Evolutionary conservation across 2,888 invertebrate species (phyloP), one percentile per base, ranked within the genome.

Genomic region (Lithophane leautieri): DNA sequence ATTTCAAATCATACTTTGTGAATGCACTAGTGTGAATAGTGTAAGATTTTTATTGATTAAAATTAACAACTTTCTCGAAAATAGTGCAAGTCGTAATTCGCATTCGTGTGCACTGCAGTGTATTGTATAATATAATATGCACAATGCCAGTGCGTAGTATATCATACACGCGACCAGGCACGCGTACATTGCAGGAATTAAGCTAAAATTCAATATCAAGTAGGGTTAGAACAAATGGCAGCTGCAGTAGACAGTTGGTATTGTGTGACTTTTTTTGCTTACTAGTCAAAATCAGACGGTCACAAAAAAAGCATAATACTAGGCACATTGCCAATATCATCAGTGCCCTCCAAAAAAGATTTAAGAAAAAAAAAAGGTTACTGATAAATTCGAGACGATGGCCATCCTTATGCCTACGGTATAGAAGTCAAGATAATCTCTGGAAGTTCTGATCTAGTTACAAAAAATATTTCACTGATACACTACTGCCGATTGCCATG

Each of bases 141-240:
- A 70, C 44, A 82, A 78, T 52, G 50, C 3, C 34, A 47, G 44
- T 47, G 76, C 78, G 79, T 84, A 87, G 89, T 88, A 91, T 93
- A 92, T 93, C 92, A 93, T 92, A 92, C 91, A 90, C 83, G 89
- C 80, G 81, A 86, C 75, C 84, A 84, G 88, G 85, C 90, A 90
- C 92, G 92, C 88, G 91, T 89, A 91, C 90, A 90, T 89, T 81
- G 89, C 84, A 67, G 50, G 89, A 90, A 91, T 90, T 91, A 89
- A 88, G 87, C 90, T 92, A 90, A 92, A 91, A 92, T 90, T 89
- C 86, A 86, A 83, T 82, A 80, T 81, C 71, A 54, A 62, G 90
- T 90, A 93, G 81, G 60, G 91, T 78, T 74, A 75, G 89, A 63
- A 89, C 90, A 14, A 60, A n/a, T n/a, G n/a, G n/a, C n/a, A n/a